These are phyloP conservation scores for Idaea dimidiata DNA, from an alignment of 2,888 invertebrate genomes.

Conservation along the genomic window DNA sequence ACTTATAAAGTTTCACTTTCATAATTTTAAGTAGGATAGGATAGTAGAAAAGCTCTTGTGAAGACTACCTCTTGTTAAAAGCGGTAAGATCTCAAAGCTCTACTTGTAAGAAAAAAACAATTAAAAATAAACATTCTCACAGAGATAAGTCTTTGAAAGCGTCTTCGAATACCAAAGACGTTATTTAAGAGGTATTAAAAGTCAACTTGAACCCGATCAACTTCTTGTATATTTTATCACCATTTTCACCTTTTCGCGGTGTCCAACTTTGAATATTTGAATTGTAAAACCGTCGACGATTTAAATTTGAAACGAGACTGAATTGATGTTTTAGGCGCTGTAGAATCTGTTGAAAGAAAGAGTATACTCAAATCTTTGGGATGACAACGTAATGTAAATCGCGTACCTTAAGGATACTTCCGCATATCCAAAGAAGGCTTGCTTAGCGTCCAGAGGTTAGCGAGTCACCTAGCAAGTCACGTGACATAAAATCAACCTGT, in stretches of 20 bases:
- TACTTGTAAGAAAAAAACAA: slow-evolving; percentile 4
- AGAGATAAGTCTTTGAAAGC: slow-evolving; percentile 13
- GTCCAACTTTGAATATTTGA: slow-evolving; percentile 55
- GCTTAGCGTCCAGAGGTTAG: no score
- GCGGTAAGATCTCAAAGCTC: not conserved
- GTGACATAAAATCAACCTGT: no score
- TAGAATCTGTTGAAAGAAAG: slow-evolving; percentile 3
- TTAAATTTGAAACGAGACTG: slow-evolving; percentile 51
- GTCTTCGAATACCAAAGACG: slow-evolving; percentile 13
- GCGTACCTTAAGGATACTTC: no score
- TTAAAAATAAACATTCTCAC: slow-evolving; percentile 6
- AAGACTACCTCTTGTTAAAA: not conserved
- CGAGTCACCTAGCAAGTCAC: no score
- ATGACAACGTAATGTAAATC: not conserved
- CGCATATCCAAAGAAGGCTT: no score
- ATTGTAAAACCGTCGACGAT: slow-evolving; percentile 54
- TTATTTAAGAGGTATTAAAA: slow-evolving; percentile 50
- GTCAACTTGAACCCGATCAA: slow-evolving; percentile 47
- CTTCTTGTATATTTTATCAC: slow-evolving; percentile 51
- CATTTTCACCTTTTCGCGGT: slow-evolving; percentile 48
- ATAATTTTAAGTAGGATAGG: no score
- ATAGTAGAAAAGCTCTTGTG: no score
- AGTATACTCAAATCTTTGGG: not conserved
- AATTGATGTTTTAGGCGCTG: slow-evolving; percentile 35
- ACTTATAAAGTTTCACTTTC: no score